Percentiles rank a stretch among this genome's conserved stretches.
Evolutionary conservation across 2,113 vertebrate genomes (phyloP).

Genomic region (Engraulis encrasicolus): DNA sequence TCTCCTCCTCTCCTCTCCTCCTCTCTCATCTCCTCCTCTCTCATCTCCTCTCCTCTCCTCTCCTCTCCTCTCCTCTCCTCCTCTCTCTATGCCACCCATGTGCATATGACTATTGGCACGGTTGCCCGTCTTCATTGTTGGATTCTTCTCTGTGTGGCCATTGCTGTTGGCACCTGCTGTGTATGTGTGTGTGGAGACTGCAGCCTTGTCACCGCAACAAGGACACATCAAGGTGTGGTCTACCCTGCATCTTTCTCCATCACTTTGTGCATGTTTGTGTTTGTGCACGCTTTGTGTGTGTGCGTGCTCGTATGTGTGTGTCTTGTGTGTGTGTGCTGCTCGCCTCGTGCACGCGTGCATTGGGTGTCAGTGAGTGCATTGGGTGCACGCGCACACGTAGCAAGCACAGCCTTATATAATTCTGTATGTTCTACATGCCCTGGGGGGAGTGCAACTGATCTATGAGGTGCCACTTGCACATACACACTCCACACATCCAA

Average conservation of each 20-base stretch:
- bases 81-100: no score
- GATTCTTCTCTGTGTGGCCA: neutral
- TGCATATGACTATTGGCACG: neutral
- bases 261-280: slow-evolving; percentile 11
- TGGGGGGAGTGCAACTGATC: neutral
- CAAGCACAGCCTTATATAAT: slow-evolving; percentile 20
- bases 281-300: neutral
- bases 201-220: neutral
- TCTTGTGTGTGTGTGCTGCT: neutral
- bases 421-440: slow-evolving; percentile 17
- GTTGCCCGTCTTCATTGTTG: neutral
- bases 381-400: neutral
- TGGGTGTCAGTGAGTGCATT: slow-evolving; percentile 3
- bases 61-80: no score
- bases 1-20: no score
- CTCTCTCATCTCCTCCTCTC: no score
- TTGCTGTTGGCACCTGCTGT: neutral
- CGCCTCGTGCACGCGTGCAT: neutral
- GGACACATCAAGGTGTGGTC: slow-evolving; percentile 1
- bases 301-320: neutral
- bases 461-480: neutral
- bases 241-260: neutral
- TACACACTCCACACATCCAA: neutral
- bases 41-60: no score
- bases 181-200: neutral